phyloP scores from a whole-genome alignment of 2,888 invertebrate species.

The Patella depressa region DNA sequence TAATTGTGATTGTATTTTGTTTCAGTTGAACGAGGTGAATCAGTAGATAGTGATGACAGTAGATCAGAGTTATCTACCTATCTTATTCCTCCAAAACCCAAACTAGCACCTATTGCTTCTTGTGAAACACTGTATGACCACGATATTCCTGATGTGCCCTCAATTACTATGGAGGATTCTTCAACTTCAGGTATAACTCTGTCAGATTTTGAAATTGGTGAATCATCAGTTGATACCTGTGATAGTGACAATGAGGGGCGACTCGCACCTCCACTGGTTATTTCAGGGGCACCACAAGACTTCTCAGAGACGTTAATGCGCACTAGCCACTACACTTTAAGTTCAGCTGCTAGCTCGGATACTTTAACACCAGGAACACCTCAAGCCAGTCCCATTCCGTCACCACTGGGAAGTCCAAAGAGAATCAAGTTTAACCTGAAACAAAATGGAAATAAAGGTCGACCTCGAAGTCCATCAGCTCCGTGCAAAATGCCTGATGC shows the following conservation, averaged over 20 bases:
- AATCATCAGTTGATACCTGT: constrained; percentile 53
- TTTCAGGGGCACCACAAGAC: constrained; percentile 39
- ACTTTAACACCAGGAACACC: constrained; percentile 66
- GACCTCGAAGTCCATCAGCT: constrained; percentile 54
- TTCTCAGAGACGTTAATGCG: constrained; percentile 57
- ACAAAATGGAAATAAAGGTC: constrained; percentile 47
- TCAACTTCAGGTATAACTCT: constrained; percentile 49
- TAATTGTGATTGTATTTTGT: constrained; percentile 4
- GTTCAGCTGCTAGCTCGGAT: constrained; percentile 64
- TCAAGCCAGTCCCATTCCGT: constrained; percentile 63
- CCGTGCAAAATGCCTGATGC: constrained; percentile 53
- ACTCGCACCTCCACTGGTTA: constrained; percentile 41
- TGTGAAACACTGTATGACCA: constrained; percentile 69
- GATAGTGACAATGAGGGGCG: constrained; percentile 47
- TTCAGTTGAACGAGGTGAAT: constrained; percentile 50
- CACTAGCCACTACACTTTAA: constrained; percentile 45
- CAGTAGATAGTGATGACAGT: constrained; percentile 53
- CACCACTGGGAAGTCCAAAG: constrained; percentile 57
- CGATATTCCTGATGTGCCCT: constrained; percentile 50
- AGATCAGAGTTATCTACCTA: constrained; percentile 49
- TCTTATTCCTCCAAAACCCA: constrained; percentile 53
- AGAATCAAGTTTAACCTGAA: constrained; percentile 51
- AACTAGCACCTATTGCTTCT: constrained; percentile 70
- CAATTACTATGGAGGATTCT: constrained; percentile 56
- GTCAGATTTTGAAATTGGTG: constrained; percentile 47